These are phyloP conservation scores for Geopemphigus sp. DNA, from an alignment of 1,140 invertebrate genomes.

Conservation along the genomic window DNA sequence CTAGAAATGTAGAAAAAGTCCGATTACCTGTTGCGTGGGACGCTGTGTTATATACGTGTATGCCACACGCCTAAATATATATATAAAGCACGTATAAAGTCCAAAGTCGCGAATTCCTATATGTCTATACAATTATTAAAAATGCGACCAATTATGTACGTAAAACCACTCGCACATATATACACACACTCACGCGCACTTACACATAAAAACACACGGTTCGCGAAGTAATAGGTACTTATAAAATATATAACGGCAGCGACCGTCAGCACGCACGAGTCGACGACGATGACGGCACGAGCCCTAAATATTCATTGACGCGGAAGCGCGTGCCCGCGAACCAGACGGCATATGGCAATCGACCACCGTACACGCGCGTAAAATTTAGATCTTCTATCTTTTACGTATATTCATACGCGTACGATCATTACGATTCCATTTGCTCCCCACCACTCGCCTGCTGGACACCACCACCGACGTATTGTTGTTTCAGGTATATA, in stretches of 20 bases:
- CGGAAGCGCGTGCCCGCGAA: background rate
- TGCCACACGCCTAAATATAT: too few relatives aligned
- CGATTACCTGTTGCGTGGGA: too few relatives aligned
- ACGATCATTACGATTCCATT: background rate
- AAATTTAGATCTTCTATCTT: constrained; percentile 9
- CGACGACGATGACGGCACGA: constrained; percentile 36
- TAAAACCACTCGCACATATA: too few relatives aligned
- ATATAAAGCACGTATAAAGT: too few relatives aligned
- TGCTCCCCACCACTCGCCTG: background rate
- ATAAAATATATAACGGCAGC: too few relatives aligned
- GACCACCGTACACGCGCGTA: background rate
- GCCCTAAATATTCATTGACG: constrained; percentile 33
- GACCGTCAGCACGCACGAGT: background rate
- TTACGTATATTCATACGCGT: background rate
- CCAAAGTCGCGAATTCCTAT: too few relatives aligned
- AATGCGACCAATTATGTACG: too few relatives aligned
- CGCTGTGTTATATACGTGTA: too few relatives aligned
- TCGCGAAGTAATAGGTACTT: too few relatives aligned
- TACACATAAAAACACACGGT: background rate
- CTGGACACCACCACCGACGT: background rate
- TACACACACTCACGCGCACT: background rate
- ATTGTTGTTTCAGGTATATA: background rate
- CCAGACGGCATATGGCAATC: constrained; percentile 31
- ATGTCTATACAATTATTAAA: too few relatives aligned
- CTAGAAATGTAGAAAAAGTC: too few relatives aligned